A percentile compares a stretch with the other conserved stretches of the same genome.
Evolutionary conservation across 2,888 invertebrate species (phyloP).

Genomic region (Meganola albula): DNA sequence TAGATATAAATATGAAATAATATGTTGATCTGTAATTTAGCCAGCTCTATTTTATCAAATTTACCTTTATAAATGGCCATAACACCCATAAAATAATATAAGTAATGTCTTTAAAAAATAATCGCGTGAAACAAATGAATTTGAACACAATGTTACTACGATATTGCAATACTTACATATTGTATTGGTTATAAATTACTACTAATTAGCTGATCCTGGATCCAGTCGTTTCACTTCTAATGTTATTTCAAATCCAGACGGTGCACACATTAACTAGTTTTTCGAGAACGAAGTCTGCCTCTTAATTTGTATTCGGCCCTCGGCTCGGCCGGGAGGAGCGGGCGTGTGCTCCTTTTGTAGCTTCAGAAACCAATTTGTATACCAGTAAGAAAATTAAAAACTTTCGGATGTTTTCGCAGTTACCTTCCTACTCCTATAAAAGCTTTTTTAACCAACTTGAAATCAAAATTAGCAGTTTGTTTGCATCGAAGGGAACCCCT

Average conservation of each 20-base stretch:
- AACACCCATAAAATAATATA: no score
- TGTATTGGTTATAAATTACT: no score
- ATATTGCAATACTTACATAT: no score
- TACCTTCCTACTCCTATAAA: slow-evolving; percentile 45
- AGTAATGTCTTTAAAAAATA: slow-evolving; percentile 19
- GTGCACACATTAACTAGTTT: slow-evolving; percentile 64
- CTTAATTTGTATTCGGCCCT: slow-evolving; percentile 70
- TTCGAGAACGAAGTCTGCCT: slow-evolving; percentile 52
- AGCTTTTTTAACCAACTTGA: slow-evolving; percentile 33
- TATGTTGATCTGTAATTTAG: no score
- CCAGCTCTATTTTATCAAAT: no score
- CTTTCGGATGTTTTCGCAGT: slow-evolving; percentile 50
- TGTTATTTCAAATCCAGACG: slow-evolving; percentile 56
- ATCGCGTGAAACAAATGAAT: no score
- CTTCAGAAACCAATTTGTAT: slow-evolving; percentile 71
- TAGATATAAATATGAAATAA: no score
- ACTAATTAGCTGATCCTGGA: no score
- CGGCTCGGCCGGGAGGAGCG: slow-evolving; percentile 48
- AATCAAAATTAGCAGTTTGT: slow-evolving; percentile 19
- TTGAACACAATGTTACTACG: no score
- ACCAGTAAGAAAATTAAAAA: slow-evolving; percentile 69
- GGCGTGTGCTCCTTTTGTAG: slow-evolving; percentile 63
- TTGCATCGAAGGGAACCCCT: slow-evolving; percentile 5
- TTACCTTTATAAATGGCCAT: no score
- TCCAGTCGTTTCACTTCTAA: slow-evolving; percentile 37